These are phyloP conservation scores for Rhea americana DNA, from an alignment of 2,113 vertebrate genomes.

Conservation along the genomic window DNA sequence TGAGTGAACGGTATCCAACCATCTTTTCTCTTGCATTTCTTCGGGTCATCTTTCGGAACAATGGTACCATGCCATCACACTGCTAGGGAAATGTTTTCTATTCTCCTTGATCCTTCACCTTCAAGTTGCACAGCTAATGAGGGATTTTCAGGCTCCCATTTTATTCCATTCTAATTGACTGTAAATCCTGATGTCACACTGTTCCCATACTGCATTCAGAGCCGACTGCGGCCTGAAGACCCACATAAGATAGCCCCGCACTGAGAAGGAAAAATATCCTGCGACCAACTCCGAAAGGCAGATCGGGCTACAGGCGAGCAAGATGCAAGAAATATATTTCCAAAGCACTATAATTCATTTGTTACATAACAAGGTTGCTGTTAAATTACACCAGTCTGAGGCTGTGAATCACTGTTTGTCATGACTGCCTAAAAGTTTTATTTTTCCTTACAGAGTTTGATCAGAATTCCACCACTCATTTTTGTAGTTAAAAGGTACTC, in stretches of 20 bases:
- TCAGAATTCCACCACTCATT: neutral
- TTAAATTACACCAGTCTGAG: neutral
- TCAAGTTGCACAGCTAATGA: neutral
- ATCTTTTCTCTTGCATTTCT: neutral
- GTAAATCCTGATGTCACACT: fast-evolving
- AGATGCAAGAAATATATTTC: fast-evolving
- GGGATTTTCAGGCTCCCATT: neutral
- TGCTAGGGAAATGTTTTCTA: neutral
- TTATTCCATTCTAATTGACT: neutral
- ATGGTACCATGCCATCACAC: neutral
- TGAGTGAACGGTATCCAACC: fast-evolving
- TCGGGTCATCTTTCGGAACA: neutral
- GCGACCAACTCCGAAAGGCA: neutral
- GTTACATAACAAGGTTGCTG: neutral
- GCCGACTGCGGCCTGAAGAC: fast-evolving
- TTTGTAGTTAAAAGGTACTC: neutral
- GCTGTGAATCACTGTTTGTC: neutral
- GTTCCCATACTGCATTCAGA: fast-evolving
- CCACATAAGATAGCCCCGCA: neutral
- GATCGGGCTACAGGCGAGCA: fast-evolving
- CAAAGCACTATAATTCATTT: fast-evolving
- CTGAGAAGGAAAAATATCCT: fast-evolving
- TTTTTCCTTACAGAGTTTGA: neutral
- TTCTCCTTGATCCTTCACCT: neutral
- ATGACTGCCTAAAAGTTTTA: neutral